Evolutionary conservation across 2,797 vertebrate genomes (phyloP), one percentile per base, ranked within the genome.

Genomic region (Euthynnus affinis): DNA sequence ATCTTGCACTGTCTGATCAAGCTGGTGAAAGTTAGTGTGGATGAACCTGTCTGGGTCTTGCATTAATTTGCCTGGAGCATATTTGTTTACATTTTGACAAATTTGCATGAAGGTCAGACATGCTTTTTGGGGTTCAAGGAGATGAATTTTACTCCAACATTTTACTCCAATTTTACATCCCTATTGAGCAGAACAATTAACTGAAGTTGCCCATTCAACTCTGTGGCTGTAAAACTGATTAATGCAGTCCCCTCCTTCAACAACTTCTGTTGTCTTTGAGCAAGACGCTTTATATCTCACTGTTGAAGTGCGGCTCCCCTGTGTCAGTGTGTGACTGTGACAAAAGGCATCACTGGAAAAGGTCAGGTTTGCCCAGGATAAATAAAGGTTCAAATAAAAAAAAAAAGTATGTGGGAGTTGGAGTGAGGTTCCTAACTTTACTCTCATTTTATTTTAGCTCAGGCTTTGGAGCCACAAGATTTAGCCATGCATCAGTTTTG

Each of bases 291-390:
- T 56, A 37, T 52, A 27, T 61, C 44, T 20, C 67, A 63, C 56
- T 9, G 68, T 52, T 48, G 56, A 74, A 27, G 27, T 18, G 42
- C 3, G 13, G 15, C 1, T 34, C 59, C 64, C 65, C 60, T 17
- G 15, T 78, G 71, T 74, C 76, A 69, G 3, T 12, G 68, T 72
- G 74, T 58, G 53, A 86, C 64, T 53, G 81, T 66, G 76, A 78
- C 71, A 80, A 70, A 17, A 42, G 34, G 18, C 63, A 53, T 65
- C 56, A 1, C 53, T 74, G 69, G 75, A 71, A 74, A 74, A 78
- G 64, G 85, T 87, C 81, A 73, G 0, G 29, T 32, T 12, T 53
- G 57, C 10, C 32, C 44, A 0, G 42, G 59, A 74, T 48, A 80
- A 80, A 78, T 48, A 81, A 62, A 63, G 53, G 37, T 66, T 34